Conservation (phyloP, 2,797 vertebrate genomes). For the Sphaeramia orbicularis region DNA sequence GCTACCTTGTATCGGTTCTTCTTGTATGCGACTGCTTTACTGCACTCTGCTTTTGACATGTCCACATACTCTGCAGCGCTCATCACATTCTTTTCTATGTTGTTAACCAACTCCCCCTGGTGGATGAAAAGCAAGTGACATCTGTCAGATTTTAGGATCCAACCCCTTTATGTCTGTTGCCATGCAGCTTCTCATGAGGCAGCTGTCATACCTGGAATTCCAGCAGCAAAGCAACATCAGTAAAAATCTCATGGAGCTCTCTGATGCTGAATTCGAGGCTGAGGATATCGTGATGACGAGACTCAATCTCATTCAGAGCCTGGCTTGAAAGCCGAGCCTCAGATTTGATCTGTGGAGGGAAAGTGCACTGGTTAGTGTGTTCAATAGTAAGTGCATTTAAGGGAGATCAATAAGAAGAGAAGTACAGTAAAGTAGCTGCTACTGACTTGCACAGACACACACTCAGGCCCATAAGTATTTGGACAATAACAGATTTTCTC, state of each 20-base stretch:
- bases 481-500: too few relatives aligned
- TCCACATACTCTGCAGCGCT: slow-evolving; percentile 87
- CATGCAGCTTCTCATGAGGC: neutral
- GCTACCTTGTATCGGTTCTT: slow-evolving; percentile 89
- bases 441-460: too few relatives aligned
- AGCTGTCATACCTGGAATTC: slow-evolving; percentile 86
- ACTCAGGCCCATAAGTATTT: too few relatives aligned
- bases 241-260: slow-evolving; percentile 91
- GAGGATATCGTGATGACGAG: slow-evolving; percentile 91
- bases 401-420: neutral
- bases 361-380: neutral
- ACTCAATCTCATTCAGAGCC: slow-evolving; percentile 92
- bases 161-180: fast-evolving
- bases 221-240: slow-evolving; percentile 90
- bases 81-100: slow-evolving; percentile 91
- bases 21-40: slow-evolving; percentile 88
- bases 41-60: slow-evolving; percentile 85
- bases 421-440: neutral
- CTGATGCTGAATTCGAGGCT: slow-evolving; percentile 90
- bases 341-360: slow-evolving; percentile 82
- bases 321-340: slow-evolving; percentile 84
- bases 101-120: slow-evolving; percentile 94
- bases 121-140: neutral
- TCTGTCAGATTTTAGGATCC: neutral
- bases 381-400: neutral